Percentiles rank a stretch among this genome's conserved stretches.
phyloP scores from a whole-genome alignment of 2,113 vertebrate genomes.

The Syngnathoides biaculeatus region DNA sequence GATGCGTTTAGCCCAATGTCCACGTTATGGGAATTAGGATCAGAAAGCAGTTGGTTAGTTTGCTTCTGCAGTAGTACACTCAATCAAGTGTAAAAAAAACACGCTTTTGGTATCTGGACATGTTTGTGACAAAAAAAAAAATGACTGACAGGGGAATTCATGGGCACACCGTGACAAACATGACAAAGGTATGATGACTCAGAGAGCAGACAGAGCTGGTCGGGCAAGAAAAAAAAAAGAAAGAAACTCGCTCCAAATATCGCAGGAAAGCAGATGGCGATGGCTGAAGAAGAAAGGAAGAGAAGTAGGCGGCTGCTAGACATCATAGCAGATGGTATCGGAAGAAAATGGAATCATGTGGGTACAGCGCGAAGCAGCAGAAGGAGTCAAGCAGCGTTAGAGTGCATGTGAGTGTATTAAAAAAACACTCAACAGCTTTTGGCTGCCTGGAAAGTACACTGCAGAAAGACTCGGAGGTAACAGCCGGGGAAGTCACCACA shows the following conservation, averaged over 20 bases:
- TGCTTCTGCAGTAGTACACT: no score
- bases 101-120: no score
- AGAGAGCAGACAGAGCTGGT: neutral
- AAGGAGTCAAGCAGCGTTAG: slow-evolving; percentile 28
- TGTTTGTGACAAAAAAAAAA: neutral
- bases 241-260: neutral
- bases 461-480: slow-evolving; percentile 40
- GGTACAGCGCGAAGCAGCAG: slow-evolving; percentile 24
- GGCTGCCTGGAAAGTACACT: slow-evolving; percentile 46
- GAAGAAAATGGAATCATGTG: slow-evolving; percentile 44
- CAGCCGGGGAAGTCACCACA: slow-evolving; percentile 20
- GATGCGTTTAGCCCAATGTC: no score
- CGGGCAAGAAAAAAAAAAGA: slow-evolving; percentile 6
- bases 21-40: no score
- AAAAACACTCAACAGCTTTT: slow-evolving; percentile 45
- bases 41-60: no score
- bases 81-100: neutral
- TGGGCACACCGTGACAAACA: neutral
- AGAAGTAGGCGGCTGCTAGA: slow-evolving; percentile 19
- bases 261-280: slow-evolving; percentile 38
- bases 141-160: no score
- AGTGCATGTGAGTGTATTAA: slow-evolving; percentile 36
- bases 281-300: slow-evolving; percentile 32
- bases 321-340: slow-evolving; percentile 40
- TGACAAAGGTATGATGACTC: slow-evolving; percentile 3